Evolutionary conservation across 2,797 vertebrate genomes (phyloP), one percentile per base, ranked within the genome.

Genomic region (Pteropus rufus): DNA sequence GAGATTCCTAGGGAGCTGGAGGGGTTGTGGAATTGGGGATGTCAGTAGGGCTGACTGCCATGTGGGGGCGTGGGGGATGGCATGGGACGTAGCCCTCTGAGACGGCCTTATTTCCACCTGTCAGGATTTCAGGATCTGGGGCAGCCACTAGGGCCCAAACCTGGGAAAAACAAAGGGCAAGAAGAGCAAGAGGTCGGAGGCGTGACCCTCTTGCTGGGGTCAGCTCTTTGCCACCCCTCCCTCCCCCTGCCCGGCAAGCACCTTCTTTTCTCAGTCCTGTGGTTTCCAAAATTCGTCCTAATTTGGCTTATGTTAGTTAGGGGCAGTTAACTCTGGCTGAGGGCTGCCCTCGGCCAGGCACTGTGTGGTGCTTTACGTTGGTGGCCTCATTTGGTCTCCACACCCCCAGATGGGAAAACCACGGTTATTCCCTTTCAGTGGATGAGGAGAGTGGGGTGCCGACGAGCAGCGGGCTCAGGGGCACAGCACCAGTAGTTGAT

Each of bases 401-500:
- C 7, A 36, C 1, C 14, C 29, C 39, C 8, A 5, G 9, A 6
- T 29, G 16, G 16, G 21, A 67, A 10, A 67, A 10, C 4, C 41
- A 8, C 24, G 7, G 6, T 4, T 16, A 14, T 10, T 5, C 34
- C 52, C 11, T 16, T n/a, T 41, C 41, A 5, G 54, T 21, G 34
- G 9, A 21, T 36, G 11, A 26, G 34, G 23, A 41, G 29, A 7
- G 2, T 0, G 26, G 52, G 56, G 39, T 26, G 31, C 14, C 5
- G 11, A n/a, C 24, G 3, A 2, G 4, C 6, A 7, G 8, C 8
- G 8, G 1, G 0, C 26, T 49, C 5, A 1, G 29, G 36, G n/a
- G 46, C 39, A 4, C 26, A 4, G 15, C 36, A 4, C 62, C 64
- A 24, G 16, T 1, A 3, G 19, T 49, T 11, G 23, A 2, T 19